Evolutionary conservation across 2,113 vertebrate genomes (phyloP).

Genomic region (Crotalus horridus): DNA sequence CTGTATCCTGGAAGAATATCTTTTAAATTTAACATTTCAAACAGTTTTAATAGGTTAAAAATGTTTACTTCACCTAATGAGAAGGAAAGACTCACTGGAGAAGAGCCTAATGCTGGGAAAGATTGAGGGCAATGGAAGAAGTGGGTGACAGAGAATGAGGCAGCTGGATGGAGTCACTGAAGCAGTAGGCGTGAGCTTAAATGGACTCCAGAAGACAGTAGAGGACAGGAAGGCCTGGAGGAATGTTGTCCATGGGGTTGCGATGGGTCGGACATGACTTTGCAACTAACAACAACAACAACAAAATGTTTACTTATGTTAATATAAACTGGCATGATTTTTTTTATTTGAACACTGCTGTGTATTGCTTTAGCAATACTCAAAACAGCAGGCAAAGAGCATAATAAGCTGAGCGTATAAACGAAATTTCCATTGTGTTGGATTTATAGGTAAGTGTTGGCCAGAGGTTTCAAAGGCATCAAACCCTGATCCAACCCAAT

Average conservation of each 20-base stretch:
- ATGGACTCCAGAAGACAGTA: no score
- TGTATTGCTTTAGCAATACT: background rate
- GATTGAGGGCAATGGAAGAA: no score
- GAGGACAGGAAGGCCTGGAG: no score
- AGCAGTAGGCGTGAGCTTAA: no score
- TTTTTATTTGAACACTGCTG: background rate
- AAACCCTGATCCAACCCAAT: background rate
- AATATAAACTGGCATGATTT: background rate
- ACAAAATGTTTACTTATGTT: background rate
- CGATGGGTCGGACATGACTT: no score
- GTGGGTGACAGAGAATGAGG: no score
- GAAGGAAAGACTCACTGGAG: no score
- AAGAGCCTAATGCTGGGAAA: no score
- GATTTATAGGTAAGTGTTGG: background rate
- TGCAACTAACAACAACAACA: no score
- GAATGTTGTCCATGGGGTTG: no score
- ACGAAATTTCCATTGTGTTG: background rate
- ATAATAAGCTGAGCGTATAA: background rate
- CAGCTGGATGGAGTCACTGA: no score
- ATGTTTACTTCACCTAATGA: background rate
- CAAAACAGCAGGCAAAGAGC: background rate
- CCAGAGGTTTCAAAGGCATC: background rate
- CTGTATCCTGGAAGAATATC: background rate
- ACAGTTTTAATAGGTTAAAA: background rate
- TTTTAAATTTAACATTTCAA: background rate